These are phyloP conservation scores for Hydrotaea cyrtoneurina DNA, from an alignment of 2,888 invertebrate genomes.

Conservation along the genomic window DNA sequence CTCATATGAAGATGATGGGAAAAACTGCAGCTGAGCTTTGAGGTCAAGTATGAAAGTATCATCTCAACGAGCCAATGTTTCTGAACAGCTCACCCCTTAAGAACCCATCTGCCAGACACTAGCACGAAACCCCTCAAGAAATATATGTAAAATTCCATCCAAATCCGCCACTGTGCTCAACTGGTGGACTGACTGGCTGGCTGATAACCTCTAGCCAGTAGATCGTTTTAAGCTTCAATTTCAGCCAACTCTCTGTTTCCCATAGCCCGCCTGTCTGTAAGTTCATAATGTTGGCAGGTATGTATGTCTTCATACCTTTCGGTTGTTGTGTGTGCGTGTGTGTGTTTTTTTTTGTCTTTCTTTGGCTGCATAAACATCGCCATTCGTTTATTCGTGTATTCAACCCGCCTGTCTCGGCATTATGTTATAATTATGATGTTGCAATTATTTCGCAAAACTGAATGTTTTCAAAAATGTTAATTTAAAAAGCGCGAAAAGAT, in stretches of 20 bases:
- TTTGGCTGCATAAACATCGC: not conserved
- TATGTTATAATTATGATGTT: slow-evolving; percentile 58
- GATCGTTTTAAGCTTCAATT: slow-evolving; percentile 10
- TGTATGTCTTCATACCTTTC: not conserved
- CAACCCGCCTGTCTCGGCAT: not conserved
- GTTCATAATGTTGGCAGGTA: not conserved
- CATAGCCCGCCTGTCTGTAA: not conserved
- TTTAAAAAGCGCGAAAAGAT: slow-evolving; percentile 4
- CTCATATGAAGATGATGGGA: too few species aligned
- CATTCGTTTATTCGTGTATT: not conserved
- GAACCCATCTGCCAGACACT: too few species aligned
- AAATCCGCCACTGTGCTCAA: too few species aligned
- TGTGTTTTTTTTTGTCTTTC: not conserved
- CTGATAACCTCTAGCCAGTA: slow-evolving; percentile 22
- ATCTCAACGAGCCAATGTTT: too few species aligned
- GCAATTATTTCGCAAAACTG: slow-evolving; percentile 60
- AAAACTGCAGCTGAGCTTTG: too few species aligned
- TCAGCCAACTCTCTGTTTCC: slow-evolving; percentile 12
- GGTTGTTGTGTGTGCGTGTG: not conserved
- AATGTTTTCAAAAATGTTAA: slow-evolving; percentile 49
- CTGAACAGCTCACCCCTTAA: too few species aligned
- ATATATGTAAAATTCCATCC: too few species aligned
- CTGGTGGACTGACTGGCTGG: not conserved
- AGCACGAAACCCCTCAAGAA: too few species aligned
- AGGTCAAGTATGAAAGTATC: too few species aligned